Evolutionary conservation across 2,888 invertebrate genomes (phyloP).

Genomic region (Mayetiola destructor): DNA sequence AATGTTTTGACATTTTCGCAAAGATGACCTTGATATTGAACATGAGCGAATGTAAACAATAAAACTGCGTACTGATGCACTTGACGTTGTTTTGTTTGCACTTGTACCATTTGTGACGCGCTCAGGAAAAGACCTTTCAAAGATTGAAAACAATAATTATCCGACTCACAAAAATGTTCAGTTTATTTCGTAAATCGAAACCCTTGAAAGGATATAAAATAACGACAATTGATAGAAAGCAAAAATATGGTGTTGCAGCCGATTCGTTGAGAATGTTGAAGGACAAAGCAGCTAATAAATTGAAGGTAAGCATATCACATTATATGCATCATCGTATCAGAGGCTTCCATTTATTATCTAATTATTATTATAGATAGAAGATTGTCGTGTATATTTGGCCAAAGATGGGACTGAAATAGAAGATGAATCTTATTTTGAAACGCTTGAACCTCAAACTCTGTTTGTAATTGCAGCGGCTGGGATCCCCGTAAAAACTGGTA

Average conservation of each 20-base stretch:
- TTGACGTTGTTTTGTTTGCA: too few relatives aligned
- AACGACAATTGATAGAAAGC: conserved; percentile 29
- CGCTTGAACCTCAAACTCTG: conserved; percentile 58
- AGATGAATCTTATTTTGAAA: conserved; percentile 62
- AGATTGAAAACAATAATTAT: not conserved
- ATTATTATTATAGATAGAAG: conserved; percentile 24
- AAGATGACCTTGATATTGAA: not conserved
- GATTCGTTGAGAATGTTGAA: conserved; percentile 29
- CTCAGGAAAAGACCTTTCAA: too few relatives aligned
- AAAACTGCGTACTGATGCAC: not conserved
- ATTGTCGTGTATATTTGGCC: conserved; percentile 41
- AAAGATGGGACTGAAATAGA: conserved; percentile 56
- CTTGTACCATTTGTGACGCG: too few relatives aligned
- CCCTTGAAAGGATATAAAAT: conserved; percentile 33
- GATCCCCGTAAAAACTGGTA: conserved; percentile 45
- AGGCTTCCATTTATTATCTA: conserved; percentile 14
- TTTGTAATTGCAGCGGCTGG: conserved; percentile 42
- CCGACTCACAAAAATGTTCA: not conserved
- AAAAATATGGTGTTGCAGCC: conserved; percentile 33
- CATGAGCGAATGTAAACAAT: not conserved
- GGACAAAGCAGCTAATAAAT: conserved; percentile 30
- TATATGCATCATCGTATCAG: not conserved
- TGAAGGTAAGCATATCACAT: conserved; percentile 25
- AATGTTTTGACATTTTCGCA: conserved; percentile 5
- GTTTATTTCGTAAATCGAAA: conserved; percentile 14